Base-by-base conservation (phyloP, 2,797 vertebrate species). In the Chanos chanos region DNA sequence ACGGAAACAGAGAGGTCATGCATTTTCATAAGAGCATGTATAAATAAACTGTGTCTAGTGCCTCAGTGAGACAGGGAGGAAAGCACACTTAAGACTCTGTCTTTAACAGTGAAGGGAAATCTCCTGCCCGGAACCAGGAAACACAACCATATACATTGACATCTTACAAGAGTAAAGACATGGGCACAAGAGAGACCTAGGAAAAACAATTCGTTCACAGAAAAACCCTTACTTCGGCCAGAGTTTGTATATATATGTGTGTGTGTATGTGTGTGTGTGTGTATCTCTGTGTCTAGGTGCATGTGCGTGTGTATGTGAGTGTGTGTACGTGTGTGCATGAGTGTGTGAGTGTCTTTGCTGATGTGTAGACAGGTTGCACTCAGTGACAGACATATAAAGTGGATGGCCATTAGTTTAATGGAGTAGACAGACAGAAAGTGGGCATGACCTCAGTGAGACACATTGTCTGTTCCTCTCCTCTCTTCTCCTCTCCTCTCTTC, bases 321-420 rank as follows among this genome's bases (percentile, higher is more conserved):
- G n/a, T n/a, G n/a, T n/a, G n/a, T n/a, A n/a, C n/a, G n/a, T n/a
- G n/a, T n/a, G n/a, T n/a, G n/a, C n/a, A n/a, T n/a, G n/a, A n/a
- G n/a, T n/a, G n/a, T n/a, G n/a, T n/a, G n/a, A n/a, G n/a, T n/a
- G 19, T 8, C 4, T 15, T 24, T 4, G 13, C 2, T 6, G 7
- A n/a, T 9, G n/a, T n/a, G 40, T 15, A 44, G 16, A n/a, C 10
- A 15, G 13, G 78, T 69, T 74, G 73, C 70, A n/a, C n/a, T 54
- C 75, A 4, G 56, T 81, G 77, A 81, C 78, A 80, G 70, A 63
- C 60, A 68, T 74, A 74, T 81, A 73, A 84, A 81, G 70, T 61
- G 64, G 75, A 65, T 10, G 33, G 63, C 62, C 75, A 77, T 83
- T 79, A 76, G 73, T 81, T 82, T 81, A 83, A 76, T 77, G 72